Base-by-base conservation (phyloP, 2,888 invertebrate genomes). In the Drosophila fungiperda region DNA sequence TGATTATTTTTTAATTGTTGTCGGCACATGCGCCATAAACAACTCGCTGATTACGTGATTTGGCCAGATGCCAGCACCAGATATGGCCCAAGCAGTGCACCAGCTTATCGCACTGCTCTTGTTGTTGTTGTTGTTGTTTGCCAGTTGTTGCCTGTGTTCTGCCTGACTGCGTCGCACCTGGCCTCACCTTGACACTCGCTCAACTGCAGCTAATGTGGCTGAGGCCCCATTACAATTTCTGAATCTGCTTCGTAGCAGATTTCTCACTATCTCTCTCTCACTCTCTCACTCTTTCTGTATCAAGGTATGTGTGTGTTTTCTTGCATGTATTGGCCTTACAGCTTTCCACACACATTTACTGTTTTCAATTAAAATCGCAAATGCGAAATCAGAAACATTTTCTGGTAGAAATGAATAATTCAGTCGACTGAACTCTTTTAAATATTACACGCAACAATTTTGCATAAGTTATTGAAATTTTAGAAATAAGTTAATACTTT, bases 21-120 rank as follows among this genome's bases (percentile, higher is more conserved):
- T 68, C 85, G 88, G 90, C 90, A 84, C 90, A 89, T 84, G 84
- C 84, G 90, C 90, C 61, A 85, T 85, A 83, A 87, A 90, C 90
- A 84, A 87, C 85, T 84, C 63, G 71, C 64, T 78, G 90, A 89
- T 87, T 90, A 89, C 89, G 85, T 87, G 87, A 87, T 90, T 87
- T 87, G 87, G 87, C 90, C 85, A 76, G 70, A 87, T 89, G 84
- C 90, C 84, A 84, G 64, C 58, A 49, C 72, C 53, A 73, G 68
- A 64, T 72, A 81, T 67, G 57, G 53, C 52, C 20, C 36, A 57
- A 45, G 65, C 59, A 59, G 29, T 48, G 61, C 70, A 53, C 38
- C 48, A 48, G 49, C 20, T 69, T 69, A 57, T 68, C 36, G 50
- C 33, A 42, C 20, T 17, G 45, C 49, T 59, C 53, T 35, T 50